These are phyloP conservation scores for Echiichthys vipera DNA, from an alignment of 2,797 vertebrate species.

Conservation along the genomic window DNA sequence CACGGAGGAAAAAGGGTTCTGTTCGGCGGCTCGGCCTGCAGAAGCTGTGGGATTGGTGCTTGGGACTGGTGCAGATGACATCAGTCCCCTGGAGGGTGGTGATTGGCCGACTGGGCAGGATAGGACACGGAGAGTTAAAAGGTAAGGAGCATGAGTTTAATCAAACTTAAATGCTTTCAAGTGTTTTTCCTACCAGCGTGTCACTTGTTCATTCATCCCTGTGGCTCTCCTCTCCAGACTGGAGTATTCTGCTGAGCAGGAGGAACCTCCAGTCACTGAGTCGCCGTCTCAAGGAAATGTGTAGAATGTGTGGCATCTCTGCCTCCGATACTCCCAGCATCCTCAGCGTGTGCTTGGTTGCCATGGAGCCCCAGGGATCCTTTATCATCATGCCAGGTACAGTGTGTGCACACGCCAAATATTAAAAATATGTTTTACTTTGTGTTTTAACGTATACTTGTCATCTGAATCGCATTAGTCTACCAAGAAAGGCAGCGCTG, in stretches of 20 bases:
- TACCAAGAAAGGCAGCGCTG: not conserved
- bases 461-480: slow-evolving; percentile 16
- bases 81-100: slow-evolving; percentile 99
- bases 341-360: slow-evolving; percentile 97
- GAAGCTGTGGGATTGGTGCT: slow-evolving; percentile 99
- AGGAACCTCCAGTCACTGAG: slow-evolving; percentile 96
- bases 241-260: slow-evolving; percentile 97
- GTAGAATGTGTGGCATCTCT: slow-evolving; percentile 99
- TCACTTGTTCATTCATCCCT: not conserved
- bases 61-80: slow-evolving; percentile 97
- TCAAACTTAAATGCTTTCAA: not conserved
- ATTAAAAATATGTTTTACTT: slow-evolving; percentile 30
- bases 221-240: slow-evolving; percentile 84
- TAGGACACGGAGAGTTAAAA: slow-evolving; percentile 97
- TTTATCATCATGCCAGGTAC: slow-evolving; percentile 99
- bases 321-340: slow-evolving; percentile 98
- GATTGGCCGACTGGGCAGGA: slow-evolving; percentile 96
- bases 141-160: slow-evolving; percentile 79
- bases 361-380: slow-evolving; percentile 98
- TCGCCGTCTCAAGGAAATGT: slow-evolving; percentile 97
- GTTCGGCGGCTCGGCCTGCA: slow-evolving; percentile 95
- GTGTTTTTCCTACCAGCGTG: not conserved
- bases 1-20: slow-evolving; percentile 97
- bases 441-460: slow-evolving; percentile 26
- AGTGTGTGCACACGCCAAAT: slow-evolving; percentile 5